Conservation (phyloP, 2,797 vertebrate genomes). For the Mormyrops boulengeri region DNA sequence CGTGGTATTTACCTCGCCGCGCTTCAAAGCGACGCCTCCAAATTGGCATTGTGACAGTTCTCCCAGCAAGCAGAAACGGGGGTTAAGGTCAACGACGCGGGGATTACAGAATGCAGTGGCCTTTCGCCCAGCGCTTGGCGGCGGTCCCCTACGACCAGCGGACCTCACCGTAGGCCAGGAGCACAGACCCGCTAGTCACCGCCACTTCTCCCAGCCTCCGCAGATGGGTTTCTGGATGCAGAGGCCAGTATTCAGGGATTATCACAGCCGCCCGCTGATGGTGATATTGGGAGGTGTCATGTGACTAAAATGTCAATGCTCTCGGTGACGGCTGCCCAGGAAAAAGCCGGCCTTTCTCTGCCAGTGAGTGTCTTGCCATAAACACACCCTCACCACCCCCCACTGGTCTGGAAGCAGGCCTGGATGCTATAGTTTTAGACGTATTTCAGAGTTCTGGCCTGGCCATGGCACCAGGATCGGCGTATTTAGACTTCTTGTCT, state of each 20-base stretch:
- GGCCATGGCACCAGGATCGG: background rate
- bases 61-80: background rate
- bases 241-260: background rate
- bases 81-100: background rate
- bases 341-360: background rate
- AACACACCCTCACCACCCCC: background rate
- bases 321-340: background rate
- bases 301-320: background rate
- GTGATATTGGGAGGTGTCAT: background rate
- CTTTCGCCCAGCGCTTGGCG: background rate
- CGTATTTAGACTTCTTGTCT: background rate
- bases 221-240: background rate
- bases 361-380: background rate
- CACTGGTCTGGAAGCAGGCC: background rate
- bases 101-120: background rate
- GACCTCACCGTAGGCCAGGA: background rate
- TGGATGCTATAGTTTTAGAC: background rate
- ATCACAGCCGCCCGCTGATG: background rate
- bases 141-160: background rate
- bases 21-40: background rate
- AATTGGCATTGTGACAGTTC: background rate
- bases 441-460: background rate
- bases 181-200: background rate
- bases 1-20: background rate
- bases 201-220: background rate